Conservation (phyloP, 2,888 invertebrate genomes). For the Drosophila mimetica region DNA sequence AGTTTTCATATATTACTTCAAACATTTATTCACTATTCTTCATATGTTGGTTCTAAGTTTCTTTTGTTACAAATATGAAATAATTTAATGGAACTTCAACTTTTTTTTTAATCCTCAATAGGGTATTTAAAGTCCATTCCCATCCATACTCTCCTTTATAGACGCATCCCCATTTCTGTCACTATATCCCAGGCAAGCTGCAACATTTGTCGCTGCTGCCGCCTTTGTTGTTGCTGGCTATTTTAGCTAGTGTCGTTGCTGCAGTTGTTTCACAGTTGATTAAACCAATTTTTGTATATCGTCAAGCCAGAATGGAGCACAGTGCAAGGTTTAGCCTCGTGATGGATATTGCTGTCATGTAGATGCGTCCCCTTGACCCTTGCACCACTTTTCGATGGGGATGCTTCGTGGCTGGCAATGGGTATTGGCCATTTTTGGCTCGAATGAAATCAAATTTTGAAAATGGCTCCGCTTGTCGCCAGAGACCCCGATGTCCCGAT, state of each 20-base stretch:
- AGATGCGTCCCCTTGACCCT: slow-evolving; percentile 40
- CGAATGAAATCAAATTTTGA: slow-evolving; percentile 74
- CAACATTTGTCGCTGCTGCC: slow-evolving; percentile 52
- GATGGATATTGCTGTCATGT: slow-evolving; percentile 78
- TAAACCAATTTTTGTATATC: slow-evolving; percentile 78
- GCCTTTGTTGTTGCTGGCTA: slow-evolving; percentile 36
- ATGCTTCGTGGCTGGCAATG: slow-evolving; percentile 12
- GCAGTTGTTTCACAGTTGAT: slow-evolving; percentile 79
- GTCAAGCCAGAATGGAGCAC: slow-evolving; percentile 48
- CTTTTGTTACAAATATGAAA: no score
- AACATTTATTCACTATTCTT: no score
- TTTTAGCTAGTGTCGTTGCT: slow-evolving; percentile 52
- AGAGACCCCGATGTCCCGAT: slow-evolving; percentile 25
- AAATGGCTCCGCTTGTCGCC: slow-evolving; percentile 59
- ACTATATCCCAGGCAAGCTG: slow-evolving; percentile 47
- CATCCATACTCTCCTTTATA: slow-evolving; percentile 17
- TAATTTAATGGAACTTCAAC: no score
- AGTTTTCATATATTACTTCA: no score
- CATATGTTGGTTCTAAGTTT: no score
- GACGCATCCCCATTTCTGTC: slow-evolving; percentile 35
- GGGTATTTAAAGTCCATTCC: not conserved
- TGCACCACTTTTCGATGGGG: slow-evolving; percentile 4
- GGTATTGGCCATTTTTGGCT: slow-evolving; percentile 66
- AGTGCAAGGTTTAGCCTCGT: slow-evolving; percentile 47
- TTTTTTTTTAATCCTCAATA: not conserved